Evolutionary conservation across 2,113 vertebrate species (phyloP).

Genomic region (Oreochromis spilurus): DNA sequence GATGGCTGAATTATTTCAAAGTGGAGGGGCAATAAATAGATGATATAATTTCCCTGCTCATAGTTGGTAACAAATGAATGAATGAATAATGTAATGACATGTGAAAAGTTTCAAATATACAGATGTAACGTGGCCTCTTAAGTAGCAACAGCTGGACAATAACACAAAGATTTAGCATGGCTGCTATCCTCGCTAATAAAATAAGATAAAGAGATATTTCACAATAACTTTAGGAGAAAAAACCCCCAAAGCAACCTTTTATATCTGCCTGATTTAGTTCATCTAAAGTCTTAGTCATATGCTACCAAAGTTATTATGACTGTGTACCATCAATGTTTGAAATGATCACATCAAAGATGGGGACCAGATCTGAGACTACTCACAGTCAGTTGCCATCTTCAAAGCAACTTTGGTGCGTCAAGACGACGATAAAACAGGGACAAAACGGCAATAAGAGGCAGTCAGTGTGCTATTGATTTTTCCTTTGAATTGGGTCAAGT

Average conservation of each 20-base stretch:
- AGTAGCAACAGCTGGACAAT: background rate
- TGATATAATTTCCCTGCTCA: background rate
- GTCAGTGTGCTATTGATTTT: background rate
- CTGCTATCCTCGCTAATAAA: background rate
- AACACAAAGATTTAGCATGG: background rate
- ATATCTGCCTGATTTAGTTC: background rate
- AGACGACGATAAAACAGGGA: background rate
- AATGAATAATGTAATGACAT: background rate
- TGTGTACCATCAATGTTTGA: background rate
- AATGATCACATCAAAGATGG: background rate
- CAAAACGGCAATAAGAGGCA: background rate
- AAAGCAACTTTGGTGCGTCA: background rate
- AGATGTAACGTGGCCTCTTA: background rate
- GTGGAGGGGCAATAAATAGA: background rate
- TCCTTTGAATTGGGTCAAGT: background rate
- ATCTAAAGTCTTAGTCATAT: background rate
- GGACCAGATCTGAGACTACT: background rate
- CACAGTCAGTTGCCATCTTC: background rate
- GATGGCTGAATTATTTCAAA: background rate
- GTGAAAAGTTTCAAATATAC: background rate
- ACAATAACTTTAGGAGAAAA: background rate
- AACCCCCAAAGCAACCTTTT: background rate
- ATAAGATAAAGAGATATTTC: background rate
- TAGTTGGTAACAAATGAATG: background rate
- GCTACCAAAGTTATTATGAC: background rate